phyloP scores from a whole-genome alignment of 1,140 invertebrate species.

The Cotesia chilonis region DNA sequence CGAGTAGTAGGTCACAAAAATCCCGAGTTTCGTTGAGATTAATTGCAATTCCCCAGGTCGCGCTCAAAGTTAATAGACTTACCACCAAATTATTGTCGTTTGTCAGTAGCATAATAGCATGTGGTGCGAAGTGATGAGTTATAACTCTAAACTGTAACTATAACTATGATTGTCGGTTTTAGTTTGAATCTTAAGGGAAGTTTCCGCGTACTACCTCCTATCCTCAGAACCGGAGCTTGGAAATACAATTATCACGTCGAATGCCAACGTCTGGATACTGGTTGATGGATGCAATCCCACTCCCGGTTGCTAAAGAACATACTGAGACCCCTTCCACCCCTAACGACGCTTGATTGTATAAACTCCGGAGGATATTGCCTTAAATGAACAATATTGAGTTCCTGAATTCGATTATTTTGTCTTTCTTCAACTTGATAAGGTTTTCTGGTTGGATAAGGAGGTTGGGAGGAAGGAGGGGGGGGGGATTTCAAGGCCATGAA shows the following conservation, averaged over 20 bases:
- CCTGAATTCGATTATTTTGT: not conserved
- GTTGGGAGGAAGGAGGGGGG: too few species aligned
- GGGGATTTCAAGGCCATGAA: too few species aligned
- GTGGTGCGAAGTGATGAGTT: not conserved
- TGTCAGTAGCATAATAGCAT: not conserved
- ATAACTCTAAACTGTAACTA: not conserved
- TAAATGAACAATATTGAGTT: conserved; percentile 30
- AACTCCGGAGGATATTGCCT: conserved; percentile 29
- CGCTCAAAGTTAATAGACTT: not conserved
- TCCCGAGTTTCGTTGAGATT: not conserved
- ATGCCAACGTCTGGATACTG: conserved; percentile 7
- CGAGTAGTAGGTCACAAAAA: not conserved
- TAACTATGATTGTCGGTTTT: conserved; percentile 10
- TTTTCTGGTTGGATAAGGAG: too few species aligned
- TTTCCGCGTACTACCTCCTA: conserved; percentile 8
- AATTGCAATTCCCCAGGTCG: too few species aligned
- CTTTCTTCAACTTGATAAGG: too few species aligned
- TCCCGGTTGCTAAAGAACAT: conserved; percentile 1
- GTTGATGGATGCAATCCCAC: conserved; percentile 7
- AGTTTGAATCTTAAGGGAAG: not conserved
- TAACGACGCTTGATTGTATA: conserved; percentile 29
- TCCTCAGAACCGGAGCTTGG: conserved; percentile 22
- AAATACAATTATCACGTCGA: conserved; percentile 30
- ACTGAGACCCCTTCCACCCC: not conserved
- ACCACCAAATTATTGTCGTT: conserved; percentile 19